Conservation (phyloP, 2,888 invertebrate species). For the Polyploca ridens region DNA sequence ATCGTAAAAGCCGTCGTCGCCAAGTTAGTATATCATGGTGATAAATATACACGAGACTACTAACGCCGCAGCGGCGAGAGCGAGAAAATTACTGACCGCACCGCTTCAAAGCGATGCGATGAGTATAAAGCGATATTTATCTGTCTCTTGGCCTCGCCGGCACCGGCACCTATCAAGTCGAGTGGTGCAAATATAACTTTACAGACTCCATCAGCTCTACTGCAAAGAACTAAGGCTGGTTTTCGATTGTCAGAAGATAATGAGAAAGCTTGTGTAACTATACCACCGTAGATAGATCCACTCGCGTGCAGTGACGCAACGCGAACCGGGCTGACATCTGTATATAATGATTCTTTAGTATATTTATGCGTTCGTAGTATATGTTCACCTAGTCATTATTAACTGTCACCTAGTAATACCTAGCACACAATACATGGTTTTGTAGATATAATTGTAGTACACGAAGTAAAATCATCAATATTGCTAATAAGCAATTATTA, state of each 20-base stretch:
- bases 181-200: slow-evolving; percentile 36
- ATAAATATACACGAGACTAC: slow-evolving; percentile 19
- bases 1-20: slow-evolving; percentile 18
- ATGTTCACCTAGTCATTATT: slow-evolving; percentile 12
- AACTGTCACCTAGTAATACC: slow-evolving; percentile 6
- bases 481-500: background rate
- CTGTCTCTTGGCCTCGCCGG: slow-evolving; percentile 20
- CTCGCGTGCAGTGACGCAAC: slow-evolving; percentile 64
- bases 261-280: slow-evolving; percentile 31
- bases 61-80: slow-evolving; percentile 58
- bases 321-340: slow-evolving; percentile 48
- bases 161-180: slow-evolving; percentile 47
- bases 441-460: background rate
- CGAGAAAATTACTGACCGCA: slow-evolving; percentile 65
- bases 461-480: background rate
- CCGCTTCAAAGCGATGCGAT: slow-evolving; percentile 61
- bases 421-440: background rate
- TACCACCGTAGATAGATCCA: slow-evolving; percentile 53
- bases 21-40: slow-evolving; percentile 11
- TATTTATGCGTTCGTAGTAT: slow-evolving; percentile 19
- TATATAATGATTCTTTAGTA: slow-evolving; percentile 20
- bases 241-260: slow-evolving; percentile 25
- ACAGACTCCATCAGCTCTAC: slow-evolving; percentile 25
- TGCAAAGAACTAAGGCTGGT: slow-evolving; percentile 28
- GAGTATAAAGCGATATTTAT: slow-evolving; percentile 48